phyloP scores from a whole-genome alignment of 2,797 vertebrate genomes.

The Pseudomugil tenellus region DNA sequence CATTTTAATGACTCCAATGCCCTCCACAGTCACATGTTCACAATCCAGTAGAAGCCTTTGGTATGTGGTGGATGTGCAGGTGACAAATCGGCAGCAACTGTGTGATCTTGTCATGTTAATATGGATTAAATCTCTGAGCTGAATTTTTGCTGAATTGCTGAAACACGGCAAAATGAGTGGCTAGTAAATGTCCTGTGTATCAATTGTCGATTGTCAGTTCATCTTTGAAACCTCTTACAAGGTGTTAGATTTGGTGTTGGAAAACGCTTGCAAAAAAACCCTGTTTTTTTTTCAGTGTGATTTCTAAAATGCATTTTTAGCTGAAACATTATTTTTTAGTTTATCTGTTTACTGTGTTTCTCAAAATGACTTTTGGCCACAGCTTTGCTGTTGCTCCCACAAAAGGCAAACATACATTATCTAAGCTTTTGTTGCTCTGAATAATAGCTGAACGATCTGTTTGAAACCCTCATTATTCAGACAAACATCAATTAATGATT shows the following conservation, averaged over 20 bases:
- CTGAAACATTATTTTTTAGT: background rate
- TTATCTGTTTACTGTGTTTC: background rate
- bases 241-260: too few relatives aligned
- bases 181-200: too few relatives aligned
- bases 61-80: background rate
- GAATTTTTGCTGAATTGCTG: too few relatives aligned
- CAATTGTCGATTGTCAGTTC: background rate
- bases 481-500: slow-evolving; percentile 10
- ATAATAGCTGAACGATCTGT: background rate
- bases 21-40: background rate
- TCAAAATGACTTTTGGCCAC: background rate
- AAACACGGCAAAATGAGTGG: too few relatives aligned
- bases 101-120: background rate
- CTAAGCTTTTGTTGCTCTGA: background rate
- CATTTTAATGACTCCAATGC: too few relatives aligned
- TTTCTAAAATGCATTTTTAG: too few relatives aligned
- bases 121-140: background rate
- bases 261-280: too few relatives aligned
- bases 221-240: background rate
- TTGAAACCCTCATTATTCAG: background rate
- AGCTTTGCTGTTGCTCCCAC: background rate
- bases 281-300: too few relatives aligned
- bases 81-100: background rate
- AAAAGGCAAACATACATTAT: slow-evolving; percentile 5
- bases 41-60: background rate